A percentile compares a stretch with the other conserved stretches of the same genome.
Evolutionary conservation across 2,888 invertebrate genomes (phyloP).

Genomic region (Endotricha flammealis): DNA sequence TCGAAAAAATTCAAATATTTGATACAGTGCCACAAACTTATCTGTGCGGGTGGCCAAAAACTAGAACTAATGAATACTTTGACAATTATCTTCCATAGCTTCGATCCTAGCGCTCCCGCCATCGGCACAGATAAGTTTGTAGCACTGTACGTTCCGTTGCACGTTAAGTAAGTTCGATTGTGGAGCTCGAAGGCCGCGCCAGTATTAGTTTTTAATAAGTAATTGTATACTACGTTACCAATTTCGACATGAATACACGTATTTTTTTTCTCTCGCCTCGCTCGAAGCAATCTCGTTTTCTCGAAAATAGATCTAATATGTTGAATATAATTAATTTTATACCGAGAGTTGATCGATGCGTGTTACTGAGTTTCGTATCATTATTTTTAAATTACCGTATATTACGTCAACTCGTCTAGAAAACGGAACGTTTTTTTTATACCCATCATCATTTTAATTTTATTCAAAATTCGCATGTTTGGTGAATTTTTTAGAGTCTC

Average conservation of each 20-base stretch:
- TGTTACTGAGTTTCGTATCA: constrained; percentile 55
- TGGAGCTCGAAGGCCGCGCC: constrained; percentile 49
- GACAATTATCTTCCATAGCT: too few species aligned
- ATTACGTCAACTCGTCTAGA: constrained; percentile 66
- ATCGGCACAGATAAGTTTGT: too few species aligned
- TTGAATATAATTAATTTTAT: constrained; percentile 74
- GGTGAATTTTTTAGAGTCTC: constrained; percentile 38
- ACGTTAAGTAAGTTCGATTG: constrained; percentile 34
- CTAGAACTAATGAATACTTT: too few species aligned
- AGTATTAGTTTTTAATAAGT: constrained; percentile 69
- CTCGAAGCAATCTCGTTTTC: constrained; percentile 69
- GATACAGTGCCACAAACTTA: too few species aligned
- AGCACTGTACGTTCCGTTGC: constrained; percentile 31
- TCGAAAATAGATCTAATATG: constrained; percentile 75
- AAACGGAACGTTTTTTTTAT: constrained; percentile 54
- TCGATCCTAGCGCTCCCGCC: too few species aligned
- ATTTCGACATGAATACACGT: constrained; percentile 70
- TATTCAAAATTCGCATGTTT: constrained; percentile 61
- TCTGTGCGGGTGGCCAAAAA: too few species aligned
- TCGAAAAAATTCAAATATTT: constrained; percentile 13
- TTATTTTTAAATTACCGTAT: constrained; percentile 71
- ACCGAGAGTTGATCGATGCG: constrained; percentile 70
- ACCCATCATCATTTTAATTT: constrained; percentile 42
- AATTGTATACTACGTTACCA: constrained; percentile 70
- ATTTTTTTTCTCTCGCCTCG: constrained; percentile 51